Conservation (phyloP, 2,797 vertebrate species). For the Neostethus bicornis region DNA sequence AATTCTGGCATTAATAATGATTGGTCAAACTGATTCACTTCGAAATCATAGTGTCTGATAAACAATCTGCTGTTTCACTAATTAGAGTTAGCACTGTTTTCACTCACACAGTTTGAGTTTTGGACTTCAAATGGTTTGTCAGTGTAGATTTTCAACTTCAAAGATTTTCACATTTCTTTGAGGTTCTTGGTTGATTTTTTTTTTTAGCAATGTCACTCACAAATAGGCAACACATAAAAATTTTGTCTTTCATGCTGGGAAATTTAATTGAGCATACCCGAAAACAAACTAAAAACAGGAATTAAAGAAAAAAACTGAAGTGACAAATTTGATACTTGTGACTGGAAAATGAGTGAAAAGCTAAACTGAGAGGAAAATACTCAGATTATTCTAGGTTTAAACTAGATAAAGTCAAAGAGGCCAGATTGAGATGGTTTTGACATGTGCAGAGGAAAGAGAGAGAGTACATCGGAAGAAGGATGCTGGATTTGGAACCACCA, state of each 20-base stretch:
- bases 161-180: constrained; percentile 11
- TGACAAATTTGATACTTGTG: not conserved
- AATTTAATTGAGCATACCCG: constrained; percentile 20
- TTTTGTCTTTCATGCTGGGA: not conserved
- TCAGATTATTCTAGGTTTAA: too few species aligned
- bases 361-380: not conserved
- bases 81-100: constrained; percentile 37
- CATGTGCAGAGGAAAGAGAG: too few species aligned
- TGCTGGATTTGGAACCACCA: too few species aligned
- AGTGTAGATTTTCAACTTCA: constrained; percentile 13
- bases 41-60: too few species aligned
- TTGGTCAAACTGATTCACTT: too few species aligned
- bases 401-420: too few species aligned
- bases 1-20: too few species aligned
- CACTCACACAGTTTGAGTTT: constrained; percentile 23
- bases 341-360: too few species aligned
- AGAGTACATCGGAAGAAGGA: too few species aligned
- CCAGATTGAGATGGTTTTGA: too few species aligned
- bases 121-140: constrained; percentile 19
- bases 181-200: not conserved
- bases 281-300: constrained; percentile 6
- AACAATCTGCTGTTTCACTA: constrained; percentile 13
- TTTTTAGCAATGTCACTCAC: constrained; percentile 8
- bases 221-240: constrained; percentile 1
- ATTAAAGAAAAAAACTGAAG: constrained; percentile 8